Percentiles rank a stretch among this genome's conserved stretches.
phyloP scores from a whole-genome alignment of 2,888 invertebrate genomes.

The Diloba caeruleocephala region DNA sequence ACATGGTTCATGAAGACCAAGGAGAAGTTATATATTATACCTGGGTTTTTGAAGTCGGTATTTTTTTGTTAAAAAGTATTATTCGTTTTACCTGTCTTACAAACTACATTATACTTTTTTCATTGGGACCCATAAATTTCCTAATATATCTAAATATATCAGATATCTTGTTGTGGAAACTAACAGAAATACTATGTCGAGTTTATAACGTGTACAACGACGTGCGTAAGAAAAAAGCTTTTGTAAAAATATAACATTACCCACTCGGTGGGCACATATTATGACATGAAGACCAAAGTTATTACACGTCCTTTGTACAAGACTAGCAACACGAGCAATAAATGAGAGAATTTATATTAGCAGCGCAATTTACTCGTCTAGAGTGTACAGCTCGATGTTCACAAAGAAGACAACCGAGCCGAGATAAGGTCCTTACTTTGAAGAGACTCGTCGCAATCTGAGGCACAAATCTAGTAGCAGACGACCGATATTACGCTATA shows the following conservation, averaged over 20 bases:
- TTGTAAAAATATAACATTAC: conserved; percentile 16
- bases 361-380: conserved; percentile 49
- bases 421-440: conserved; percentile 52
- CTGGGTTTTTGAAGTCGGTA: no score
- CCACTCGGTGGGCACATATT: conserved; percentile 18
- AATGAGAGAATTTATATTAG: conserved; percentile 49
- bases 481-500: conserved; percentile 34
- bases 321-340: conserved; percentile 17
- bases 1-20: no score
- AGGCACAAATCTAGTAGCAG: conserved; percentile 44
- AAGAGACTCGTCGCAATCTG: conserved; percentile 44
- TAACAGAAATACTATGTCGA: conserved; percentile 10
- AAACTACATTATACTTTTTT: no score
- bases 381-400: conserved; percentile 36
- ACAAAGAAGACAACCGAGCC: conserved; percentile 46
- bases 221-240: conserved; percentile 7
- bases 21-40: no score
- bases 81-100: no score
- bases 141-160: no score
- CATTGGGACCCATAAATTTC: no score
- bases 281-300: conserved; percentile 16
- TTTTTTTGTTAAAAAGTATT: no score
- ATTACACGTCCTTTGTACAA: conserved; percentile 16
- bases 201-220: conserved; percentile 3
- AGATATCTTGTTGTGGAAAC: conserved; percentile 1